phyloP scores from a whole-genome alignment of 2,888 invertebrate genomes.

The Chrysolina haemoptera region DNA sequence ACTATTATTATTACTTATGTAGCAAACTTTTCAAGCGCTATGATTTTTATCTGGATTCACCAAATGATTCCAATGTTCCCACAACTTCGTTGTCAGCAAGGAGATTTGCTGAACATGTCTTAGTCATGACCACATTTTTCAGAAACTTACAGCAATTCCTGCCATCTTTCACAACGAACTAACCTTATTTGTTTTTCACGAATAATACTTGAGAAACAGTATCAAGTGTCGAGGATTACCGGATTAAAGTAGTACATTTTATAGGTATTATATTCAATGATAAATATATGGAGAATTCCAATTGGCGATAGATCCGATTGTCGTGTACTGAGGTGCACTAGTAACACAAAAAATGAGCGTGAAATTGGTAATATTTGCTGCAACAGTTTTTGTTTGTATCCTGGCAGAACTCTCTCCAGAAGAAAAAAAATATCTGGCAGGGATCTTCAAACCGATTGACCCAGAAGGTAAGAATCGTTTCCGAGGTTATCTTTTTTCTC shows the following conservation, averaged over 20 bases:
- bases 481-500: too few species aligned
- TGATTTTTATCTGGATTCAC: too few species aligned
- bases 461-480: slow-evolving; percentile 1
- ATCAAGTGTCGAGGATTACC: neutral
- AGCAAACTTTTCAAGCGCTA: too few species aligned
- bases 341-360: neutral
- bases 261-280: neutral
- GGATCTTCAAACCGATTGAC: neutral
- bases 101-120: too few species aligned
- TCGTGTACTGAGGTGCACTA: neutral
- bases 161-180: too few species aligned
- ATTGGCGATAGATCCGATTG: neutral
- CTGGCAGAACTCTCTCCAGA: neutral
- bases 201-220: neutral
- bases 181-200: too few species aligned
- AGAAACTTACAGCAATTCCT: too few species aligned
- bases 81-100: too few species aligned
- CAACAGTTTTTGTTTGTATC: neutral
- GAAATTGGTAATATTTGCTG: neutral
- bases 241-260: neutral
- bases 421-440: neutral
- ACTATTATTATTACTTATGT: too few species aligned
- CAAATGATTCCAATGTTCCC: too few species aligned
- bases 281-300: neutral
- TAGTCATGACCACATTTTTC: too few species aligned